Evolutionary conservation across 2,888 invertebrate genomes (phyloP), one percentile per base, ranked within the genome.

Genomic region (Eurytoma californica): DNA sequence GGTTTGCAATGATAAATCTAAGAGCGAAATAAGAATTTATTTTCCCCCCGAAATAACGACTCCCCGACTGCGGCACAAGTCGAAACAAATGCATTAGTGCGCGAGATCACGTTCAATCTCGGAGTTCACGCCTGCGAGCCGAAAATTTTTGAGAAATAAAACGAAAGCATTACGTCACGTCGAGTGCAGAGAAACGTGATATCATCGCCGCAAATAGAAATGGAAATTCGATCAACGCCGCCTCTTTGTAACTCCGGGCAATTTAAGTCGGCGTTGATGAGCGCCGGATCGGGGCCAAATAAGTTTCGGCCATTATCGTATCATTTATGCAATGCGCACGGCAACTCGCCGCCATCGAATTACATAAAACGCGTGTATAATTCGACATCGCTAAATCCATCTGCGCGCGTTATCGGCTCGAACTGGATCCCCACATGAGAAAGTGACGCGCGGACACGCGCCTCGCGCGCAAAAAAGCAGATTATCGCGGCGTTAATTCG

Each of bases 211-310:
- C 13, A 65, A 72, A 72, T 72, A 72, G 67, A 77, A 77, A 51
- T 66, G 47, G 28, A 67, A 77, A 72, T 60, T 72, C 72, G 77
- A 77, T 77, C 72, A 67, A 72, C 30, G 63, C 57, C 66, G 51
- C 51, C 60, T 67, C 28, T 72, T 67, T 53, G 39, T 39, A 39
- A 51, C 66, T 69, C 68, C 68, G 12, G 55, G 53, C 39, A 75
- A 75, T 75, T 39, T 58, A 67, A 74, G 66, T 51, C 16, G 58
- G 61, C 20, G n/a, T 63, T 53, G 65, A 67, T 67, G 49, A 14
- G 16, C 65, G 28, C 2, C n/a, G 18, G 39, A 63, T 63, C 18
- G 16, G 39, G 47, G 28, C 65, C 28, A 61, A 69, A 74, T 67
- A 74, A 67, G 58, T 67, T 74, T 69, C 69, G 63, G 28, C 63